A percentile compares a stretch with the other conserved stretches of the same genome.
Evolutionary conservation across 2,888 invertebrate species (phyloP).

Genomic region (Acrobasis suavella): DNA sequence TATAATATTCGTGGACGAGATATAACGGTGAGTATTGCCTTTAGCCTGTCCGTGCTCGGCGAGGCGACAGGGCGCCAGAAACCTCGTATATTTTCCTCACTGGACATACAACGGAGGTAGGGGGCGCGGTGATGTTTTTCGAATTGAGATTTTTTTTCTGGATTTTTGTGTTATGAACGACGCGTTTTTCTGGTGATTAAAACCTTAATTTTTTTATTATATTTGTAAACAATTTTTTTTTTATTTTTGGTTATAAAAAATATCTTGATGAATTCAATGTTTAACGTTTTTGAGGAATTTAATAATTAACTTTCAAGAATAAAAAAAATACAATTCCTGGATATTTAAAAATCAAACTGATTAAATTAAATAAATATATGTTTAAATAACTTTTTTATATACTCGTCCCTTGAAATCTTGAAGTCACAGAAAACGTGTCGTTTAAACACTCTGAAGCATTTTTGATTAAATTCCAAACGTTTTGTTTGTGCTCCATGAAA

Average conservation of each 20-base stretch:
- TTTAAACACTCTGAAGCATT: slow-evolving; percentile 24
- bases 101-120: slow-evolving; percentile 80
- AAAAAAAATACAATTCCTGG: too few relatives aligned
- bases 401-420: background rate
- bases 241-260: too few relatives aligned
- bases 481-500: slow-evolving; percentile 47
- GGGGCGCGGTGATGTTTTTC: slow-evolving; percentile 37
- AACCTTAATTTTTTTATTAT: background rate
- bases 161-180: slow-evolving; percentile 39
- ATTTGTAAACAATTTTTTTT: too few relatives aligned
- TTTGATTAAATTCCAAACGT: slow-evolving; percentile 13
- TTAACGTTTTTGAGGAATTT: too few relatives aligned
- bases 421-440: slow-evolving; percentile 30
- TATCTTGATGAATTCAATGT: too few relatives aligned
- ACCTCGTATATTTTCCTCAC: slow-evolving; percentile 78
- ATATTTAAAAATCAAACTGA: too few relatives aligned
- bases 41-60: slow-evolving; percentile 76
- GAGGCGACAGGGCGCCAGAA: slow-evolving; percentile 73
- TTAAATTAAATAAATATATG: too few relatives aligned
- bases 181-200: slow-evolving; percentile 25
- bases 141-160: slow-evolving; percentile 31
- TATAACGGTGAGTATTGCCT: slow-evolving; percentile 54
- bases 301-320: too few relatives aligned
- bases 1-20: slow-evolving; percentile 25
- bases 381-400: background rate